Base-by-base conservation (phyloP, 1,140 invertebrate genomes). In the Tribolium madens region DNA sequence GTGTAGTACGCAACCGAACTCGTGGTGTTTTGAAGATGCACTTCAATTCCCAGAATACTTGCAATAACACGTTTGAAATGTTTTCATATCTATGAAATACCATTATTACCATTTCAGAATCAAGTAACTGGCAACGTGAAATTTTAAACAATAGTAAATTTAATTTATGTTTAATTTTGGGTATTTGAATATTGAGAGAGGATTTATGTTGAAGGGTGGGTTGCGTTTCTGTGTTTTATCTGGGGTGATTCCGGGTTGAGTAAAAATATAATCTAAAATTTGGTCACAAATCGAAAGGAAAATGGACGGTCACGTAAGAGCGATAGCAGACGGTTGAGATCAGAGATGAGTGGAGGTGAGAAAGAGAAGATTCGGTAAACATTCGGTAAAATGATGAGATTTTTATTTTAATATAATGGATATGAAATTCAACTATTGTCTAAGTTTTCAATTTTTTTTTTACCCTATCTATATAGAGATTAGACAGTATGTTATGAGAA, bases 341-440 rank as follows among this genome's bases (percentile, higher is more conserved):
- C 70, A 50, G 47, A 52, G 17, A 50, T 47, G 17, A 71, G 69
- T 50, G 18, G 17, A 72, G 70, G 70, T 72, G 70, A 52, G 57
- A 52, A 50, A 52, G 46, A 72, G 7, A 48, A 72, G 47, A 72
- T 26, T 50, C 42, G 17, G 57, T 64, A 64, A 64, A 33, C 26
- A 64, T 64, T 50, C 26, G 6, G 47, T 13, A 14, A 72, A 72
- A 48, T 72, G 70, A 72, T 71, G 68, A 12, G 70, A 50, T 50
- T 72, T 72, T 50, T 50, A 72, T 72, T 72, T 72, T 72, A 72
- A 72, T 72, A 52, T 50, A 52, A 52, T 52, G 50, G 70, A 52
- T 64, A 64, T 33, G 57, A 64, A 33, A 64, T 50, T 72, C 70
- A 52, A 52, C 18, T 52, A 52, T 50, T 48, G 70, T 12, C 1